Conservation (phyloP, 2,888 invertebrate genomes). For the Sminthurinus aureus region DNA sequence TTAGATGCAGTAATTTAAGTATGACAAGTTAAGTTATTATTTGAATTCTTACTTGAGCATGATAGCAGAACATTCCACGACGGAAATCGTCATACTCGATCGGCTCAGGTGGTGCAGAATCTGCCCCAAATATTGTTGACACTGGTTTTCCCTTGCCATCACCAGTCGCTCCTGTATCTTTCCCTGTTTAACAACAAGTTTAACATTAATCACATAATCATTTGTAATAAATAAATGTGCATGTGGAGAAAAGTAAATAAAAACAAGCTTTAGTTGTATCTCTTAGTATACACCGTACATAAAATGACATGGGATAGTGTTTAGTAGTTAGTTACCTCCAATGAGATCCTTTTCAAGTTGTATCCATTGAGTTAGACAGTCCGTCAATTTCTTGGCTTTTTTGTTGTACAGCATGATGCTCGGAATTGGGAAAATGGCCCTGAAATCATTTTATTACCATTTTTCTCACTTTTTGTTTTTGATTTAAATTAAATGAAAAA, state of each 20-base stretch:
- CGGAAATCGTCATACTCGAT: conserved; percentile 59
- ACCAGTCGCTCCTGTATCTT: conserved; percentile 41
- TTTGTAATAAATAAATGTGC: too few species aligned
- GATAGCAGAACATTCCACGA: conserved; percentile 57
- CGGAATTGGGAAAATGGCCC: conserved; percentile 56
- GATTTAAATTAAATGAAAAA: too few species aligned
- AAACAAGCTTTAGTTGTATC: too few species aligned
- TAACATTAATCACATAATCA: too few species aligned
- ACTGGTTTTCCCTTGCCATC: conserved; percentile 52
- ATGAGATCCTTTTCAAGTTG: conserved; percentile 58
- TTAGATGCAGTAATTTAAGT: too few species aligned
- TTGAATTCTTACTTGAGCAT: background rate
- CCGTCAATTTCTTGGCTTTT: conserved; percentile 56
- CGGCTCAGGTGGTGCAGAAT: conserved; percentile 51
- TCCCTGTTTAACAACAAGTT: conserved; percentile 44
- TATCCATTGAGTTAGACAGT: conserved; percentile 57
- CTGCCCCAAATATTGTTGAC: conserved; percentile 53
- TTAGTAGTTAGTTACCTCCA: conserved; percentile 48
- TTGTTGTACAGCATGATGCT: conserved; percentile 55
- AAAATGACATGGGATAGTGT: too few species aligned
- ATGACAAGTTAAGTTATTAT: too few species aligned
- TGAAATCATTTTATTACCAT: too few species aligned
- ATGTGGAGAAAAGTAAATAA: too few species aligned
- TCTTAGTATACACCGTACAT: too few species aligned
- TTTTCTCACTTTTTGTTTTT: too few species aligned